Conservation (phyloP, 1,140 invertebrate genomes). For the Leucophenga varia region DNA sequence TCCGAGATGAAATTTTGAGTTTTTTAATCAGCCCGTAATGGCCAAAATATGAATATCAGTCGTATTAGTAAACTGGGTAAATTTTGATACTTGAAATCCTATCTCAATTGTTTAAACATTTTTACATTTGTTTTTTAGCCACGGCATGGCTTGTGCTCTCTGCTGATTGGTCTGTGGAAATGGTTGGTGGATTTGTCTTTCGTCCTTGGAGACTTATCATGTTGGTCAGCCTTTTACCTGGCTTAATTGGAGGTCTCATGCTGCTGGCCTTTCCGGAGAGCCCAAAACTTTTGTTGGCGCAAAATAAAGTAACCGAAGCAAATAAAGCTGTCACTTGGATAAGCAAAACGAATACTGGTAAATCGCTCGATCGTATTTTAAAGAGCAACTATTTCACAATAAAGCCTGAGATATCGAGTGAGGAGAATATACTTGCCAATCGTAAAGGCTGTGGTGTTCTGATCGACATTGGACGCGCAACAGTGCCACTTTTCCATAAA, state of each 20-base stretch:
- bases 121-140: constrained; percentile 17
- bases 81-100: too few species aligned
- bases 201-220: constrained; percentile 69
- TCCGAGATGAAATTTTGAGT: too few species aligned
- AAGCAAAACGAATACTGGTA: constrained; percentile 58
- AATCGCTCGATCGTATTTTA: constrained; percentile 25
- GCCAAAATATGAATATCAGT: too few species aligned
- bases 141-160: constrained; percentile 39
- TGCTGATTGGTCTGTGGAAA: constrained; percentile 28
- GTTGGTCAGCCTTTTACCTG: constrained; percentile 62
- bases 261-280: constrained; percentile 67
- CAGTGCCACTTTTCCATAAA: constrained; percentile 45
- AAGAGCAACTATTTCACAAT: constrained; percentile 24
- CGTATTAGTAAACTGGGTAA: too few species aligned
- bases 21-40: background rate
- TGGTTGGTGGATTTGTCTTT: constrained; percentile 39
- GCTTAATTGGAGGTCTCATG: constrained; percentile 60
- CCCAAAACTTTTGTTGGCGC: constrained; percentile 64
- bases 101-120: too few species aligned
- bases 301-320: constrained; percentile 58
- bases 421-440: constrained; percentile 25
- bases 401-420: constrained; percentile 26
- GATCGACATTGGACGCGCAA: constrained; percentile 40
- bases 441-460: constrained; percentile 35
- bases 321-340: constrained; percentile 59